phyloP scores from a whole-genome alignment of 2,888 invertebrate genomes.

The Megaustenia siamemsis region DNA sequence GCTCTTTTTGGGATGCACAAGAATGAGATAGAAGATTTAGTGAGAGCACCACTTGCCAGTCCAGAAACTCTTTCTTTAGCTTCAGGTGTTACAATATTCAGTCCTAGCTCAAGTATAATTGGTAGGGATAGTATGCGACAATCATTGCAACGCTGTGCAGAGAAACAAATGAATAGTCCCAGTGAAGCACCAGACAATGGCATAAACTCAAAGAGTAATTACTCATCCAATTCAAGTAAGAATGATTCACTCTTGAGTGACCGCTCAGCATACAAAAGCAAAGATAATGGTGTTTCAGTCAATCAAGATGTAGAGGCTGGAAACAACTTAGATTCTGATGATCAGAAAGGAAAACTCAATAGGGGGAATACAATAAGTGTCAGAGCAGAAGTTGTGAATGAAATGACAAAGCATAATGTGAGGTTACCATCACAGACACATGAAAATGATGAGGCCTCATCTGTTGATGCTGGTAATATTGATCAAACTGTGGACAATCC shows the following conservation, averaged over 20 bases:
- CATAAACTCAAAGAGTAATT: constrained; percentile 19
- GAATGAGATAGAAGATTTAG: constrained; percentile 56
- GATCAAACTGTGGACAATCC: background rate
- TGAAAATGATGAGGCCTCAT: background rate
- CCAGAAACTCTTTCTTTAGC: constrained; percentile 90
- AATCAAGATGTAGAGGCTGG: constrained; percentile 29
- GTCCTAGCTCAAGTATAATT: constrained; percentile 58
- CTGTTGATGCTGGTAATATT: background rate
- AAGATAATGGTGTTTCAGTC: background rate
- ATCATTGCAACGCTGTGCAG: constrained; percentile 60
- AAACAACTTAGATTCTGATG: constrained; percentile 16
- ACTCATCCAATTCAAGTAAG: background rate
- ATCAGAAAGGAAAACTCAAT: constrained; percentile 25
- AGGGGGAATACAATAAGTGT: constrained; percentile 53
- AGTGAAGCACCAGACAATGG: constrained; percentile 28
- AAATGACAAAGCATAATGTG: constrained; percentile 37
- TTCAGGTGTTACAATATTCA: constrained; percentile 85
- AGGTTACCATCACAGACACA: background rate
- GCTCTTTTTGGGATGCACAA: constrained; percentile 30
- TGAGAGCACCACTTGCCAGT: constrained; percentile 87
- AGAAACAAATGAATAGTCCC: constrained; percentile 51
- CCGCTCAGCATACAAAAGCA: background rate
- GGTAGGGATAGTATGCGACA: constrained; percentile 60
- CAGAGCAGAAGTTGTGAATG: constrained; percentile 54
- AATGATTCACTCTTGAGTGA: background rate